Evolutionary conservation across 2,797 vertebrate genomes (phyloP), one percentile per base, ranked within the genome.

Genomic region (Pitangus sulphuratus): DNA sequence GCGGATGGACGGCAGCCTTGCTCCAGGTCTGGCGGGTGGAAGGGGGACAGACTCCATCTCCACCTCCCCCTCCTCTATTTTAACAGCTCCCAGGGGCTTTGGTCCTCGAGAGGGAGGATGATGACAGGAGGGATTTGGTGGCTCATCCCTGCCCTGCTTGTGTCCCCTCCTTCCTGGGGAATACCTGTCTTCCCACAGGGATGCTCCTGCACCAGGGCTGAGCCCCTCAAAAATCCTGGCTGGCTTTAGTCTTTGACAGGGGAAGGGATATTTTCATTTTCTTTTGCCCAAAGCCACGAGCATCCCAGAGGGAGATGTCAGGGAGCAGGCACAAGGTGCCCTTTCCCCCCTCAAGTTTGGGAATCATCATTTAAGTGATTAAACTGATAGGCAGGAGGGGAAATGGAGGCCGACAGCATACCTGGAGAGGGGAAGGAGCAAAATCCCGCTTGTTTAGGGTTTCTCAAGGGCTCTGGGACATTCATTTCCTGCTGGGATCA

Each of bases 231-330:
- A 62, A 6, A 4, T 35, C 22, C 69, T 57, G 72, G 6, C 35
- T 82, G 86, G 33, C 13, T 56, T 74, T 37, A 18, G 12, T 17
- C 69, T 70, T 45, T 22, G 12, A 15, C 11, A 9, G 15, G 42
- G 28, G 56, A 40, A 21, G 37, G 48, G 33, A 44, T 28, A 30
- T 9, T 84, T 37, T 62, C 5, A 13, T n/a, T 58, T 48, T 24
- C 10, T 70, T 57, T 70, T 1, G 2, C 42, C 51, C 1, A 2
- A 65, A 80, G 61, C 74, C 30, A 3, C 0, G 8, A 48, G 10
- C 65, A 14, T 61, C 37, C 8, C 0, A 0, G 47, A 28, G 17
- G 44, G 10, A 54, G 17, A 31, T 1, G 4, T 0, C 0, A 19
- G 40, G 44, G 35, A 37, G 18, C 0, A 4, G 50, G 40, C 40